Evolutionary conservation across 2,888 invertebrate species (phyloP).

Genomic region (Epistrophe grossulariae): DNA sequence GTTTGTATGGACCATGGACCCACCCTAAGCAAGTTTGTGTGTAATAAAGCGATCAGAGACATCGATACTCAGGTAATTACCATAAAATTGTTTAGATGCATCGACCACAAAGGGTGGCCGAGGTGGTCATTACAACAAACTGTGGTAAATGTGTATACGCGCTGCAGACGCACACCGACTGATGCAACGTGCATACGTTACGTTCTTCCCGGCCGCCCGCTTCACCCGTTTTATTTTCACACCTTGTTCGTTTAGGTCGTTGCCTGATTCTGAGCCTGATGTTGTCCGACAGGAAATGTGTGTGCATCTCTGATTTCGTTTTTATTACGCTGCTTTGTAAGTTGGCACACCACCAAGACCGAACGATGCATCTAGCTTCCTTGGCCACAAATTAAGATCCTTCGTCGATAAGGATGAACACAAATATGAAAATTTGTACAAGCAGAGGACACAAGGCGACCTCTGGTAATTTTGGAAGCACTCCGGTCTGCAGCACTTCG

Average conservation of each 20-base stretch:
- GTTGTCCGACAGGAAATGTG: constrained; percentile 69
- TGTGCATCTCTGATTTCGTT: constrained; percentile 72
- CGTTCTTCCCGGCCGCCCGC: constrained; percentile 4
- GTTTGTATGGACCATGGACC: constrained; percentile 26
- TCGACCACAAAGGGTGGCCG: constrained; percentile 70
- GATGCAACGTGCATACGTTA: not conserved
- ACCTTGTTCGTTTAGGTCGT: constrained; percentile 53
- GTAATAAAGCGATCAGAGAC: constrained; percentile 75
- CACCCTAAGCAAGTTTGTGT: constrained; percentile 72
- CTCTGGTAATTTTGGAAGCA: constrained; percentile 48
- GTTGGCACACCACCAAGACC: constrained; percentile 8
- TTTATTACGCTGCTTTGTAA: constrained; percentile 64
- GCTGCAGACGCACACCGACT: not conserved
- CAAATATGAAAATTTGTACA: constrained; percentile 69
- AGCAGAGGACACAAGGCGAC: constrained; percentile 61
- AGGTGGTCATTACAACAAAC: constrained; percentile 56
- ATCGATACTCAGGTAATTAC: constrained; percentile 75
- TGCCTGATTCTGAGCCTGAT: constrained; percentile 41
- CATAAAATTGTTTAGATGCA: constrained; percentile 75
- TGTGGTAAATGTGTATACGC: constrained; percentile 47
- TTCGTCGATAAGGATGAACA: constrained; percentile 56
- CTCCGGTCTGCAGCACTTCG: constrained; percentile 16
- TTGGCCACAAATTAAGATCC: constrained; percentile 72
- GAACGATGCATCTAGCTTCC: constrained; percentile 61
- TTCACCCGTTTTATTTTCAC: constrained; percentile 65